These are phyloP conservation scores for Anthoscopus minutus DNA, from an alignment of 2,113 vertebrate species.

Conservation along the genomic window DNA sequence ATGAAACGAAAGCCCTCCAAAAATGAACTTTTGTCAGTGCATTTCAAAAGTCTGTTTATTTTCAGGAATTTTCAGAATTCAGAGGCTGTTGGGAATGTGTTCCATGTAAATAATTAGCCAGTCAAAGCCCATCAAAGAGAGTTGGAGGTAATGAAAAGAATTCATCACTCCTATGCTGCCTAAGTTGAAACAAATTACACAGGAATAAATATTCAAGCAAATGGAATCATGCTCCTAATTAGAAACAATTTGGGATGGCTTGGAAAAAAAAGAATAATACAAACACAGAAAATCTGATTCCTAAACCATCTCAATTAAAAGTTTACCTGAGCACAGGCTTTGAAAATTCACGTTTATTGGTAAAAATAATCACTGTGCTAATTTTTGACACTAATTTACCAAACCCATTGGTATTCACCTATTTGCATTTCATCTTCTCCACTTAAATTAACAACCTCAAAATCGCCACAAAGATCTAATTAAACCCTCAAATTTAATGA, in stretches of 20 bases:
- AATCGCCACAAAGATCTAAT: constrained; percentile 16
- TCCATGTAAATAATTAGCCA: background rate
- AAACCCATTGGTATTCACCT: background rate
- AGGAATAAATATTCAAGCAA: constrained; percentile 29
- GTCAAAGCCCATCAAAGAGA: constrained; percentile 17
- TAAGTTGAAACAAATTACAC: constrained; percentile 6
- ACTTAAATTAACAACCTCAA: background rate
- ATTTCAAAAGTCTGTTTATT: background rate
- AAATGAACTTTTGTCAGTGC: background rate
- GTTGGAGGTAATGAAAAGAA: constrained; percentile 2
- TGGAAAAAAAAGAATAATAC: background rate
- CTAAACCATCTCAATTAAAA: constrained; percentile 47
- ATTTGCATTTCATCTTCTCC: background rate
- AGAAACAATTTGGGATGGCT: background rate
- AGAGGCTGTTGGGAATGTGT: background rate
- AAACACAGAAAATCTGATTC: background rate
- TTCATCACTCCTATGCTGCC: background rate
- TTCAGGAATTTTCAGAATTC: background rate
- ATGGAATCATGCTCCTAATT: constrained; percentile 17
- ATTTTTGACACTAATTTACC: constrained; percentile 8
- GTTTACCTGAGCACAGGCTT: background rate
- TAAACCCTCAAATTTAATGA: constrained; percentile 19
- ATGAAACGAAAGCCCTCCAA: background rate
- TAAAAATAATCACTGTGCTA: background rate
- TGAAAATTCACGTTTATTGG: background rate